Evolutionary conservation across 2,113 vertebrate species (phyloP), one percentile per base, ranked within the genome.

Genomic region (Rafetus swinhoei): DNA sequence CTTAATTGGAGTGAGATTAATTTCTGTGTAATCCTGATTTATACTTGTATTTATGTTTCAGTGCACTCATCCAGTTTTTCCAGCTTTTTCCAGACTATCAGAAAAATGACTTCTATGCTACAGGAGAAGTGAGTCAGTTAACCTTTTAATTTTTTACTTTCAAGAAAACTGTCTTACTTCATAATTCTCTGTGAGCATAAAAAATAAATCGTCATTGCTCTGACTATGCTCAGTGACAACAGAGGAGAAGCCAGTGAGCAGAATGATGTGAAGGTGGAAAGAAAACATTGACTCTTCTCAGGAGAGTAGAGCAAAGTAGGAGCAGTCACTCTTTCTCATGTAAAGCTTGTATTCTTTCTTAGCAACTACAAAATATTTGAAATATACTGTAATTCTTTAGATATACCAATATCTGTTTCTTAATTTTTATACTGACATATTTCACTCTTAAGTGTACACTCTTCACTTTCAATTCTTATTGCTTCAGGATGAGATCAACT

Each of bases 21-120:
- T 90, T 89, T 65, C 53, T 94, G 39, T 86, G 59, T 82, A 91
- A 79, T 8, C 39, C 14, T 55, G 84, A 90, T 94, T 72, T 85
- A n/a, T 93, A 24, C 65, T 93, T 92, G 93, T 72, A 87, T 95
- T 93, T 92, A 91, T 89, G 91, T 92, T 91, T 57, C 91, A 98
- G 98, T 94, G 98, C 97, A 12, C 96, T 99, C 80, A 95, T 82
- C 56, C 98, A 98, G 90, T 99, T 99, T 97, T 99, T 98, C 95
- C 97, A 98, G 96, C 93, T 99, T 81, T 99, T 99, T 96, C 98
- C 98, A 14, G 98, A 98, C 69, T 99, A 98, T 96, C 97, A 98
- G 96, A 93, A 98, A 85, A 99, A 99, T 93, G 94, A 98, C 52
- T 99, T 99, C 91, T 99, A 97, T 90, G 97, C 97, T 90, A 98